Conservation (phyloP, 2,888 invertebrate genomes). For the Drosophila picticornis region DNA sequence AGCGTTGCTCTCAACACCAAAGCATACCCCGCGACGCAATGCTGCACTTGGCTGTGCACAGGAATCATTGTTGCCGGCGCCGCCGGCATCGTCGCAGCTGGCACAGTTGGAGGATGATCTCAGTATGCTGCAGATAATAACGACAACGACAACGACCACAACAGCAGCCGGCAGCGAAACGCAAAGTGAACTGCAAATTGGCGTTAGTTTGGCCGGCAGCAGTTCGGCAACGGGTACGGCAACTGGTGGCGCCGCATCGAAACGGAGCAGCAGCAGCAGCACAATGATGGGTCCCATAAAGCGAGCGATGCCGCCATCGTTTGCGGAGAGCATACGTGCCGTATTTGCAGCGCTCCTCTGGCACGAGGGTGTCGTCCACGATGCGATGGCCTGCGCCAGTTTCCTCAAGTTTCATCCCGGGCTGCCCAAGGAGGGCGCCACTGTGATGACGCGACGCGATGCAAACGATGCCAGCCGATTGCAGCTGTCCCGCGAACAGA, state of each 20-base stretch:
- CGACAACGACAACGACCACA: conserved; percentile 63
- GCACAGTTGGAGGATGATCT: conserved; percentile 80
- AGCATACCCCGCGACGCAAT: conserved; percentile 75
- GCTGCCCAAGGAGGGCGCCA: conserved; percentile 91
- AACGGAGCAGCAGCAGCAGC: conserved; percentile 51
- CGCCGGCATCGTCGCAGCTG: conserved; percentile 13
- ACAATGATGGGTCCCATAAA: conserved; percentile 86
- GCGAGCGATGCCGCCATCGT: conserved; percentile 95
- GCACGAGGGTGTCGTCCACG: conserved; percentile 98
- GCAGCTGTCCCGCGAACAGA: conserved; percentile 86
- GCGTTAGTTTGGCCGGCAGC: conserved; percentile 34
- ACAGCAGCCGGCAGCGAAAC: conserved; percentile 62
- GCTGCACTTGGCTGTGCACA: conserved; percentile 13
- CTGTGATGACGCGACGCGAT: conserved; percentile 89
- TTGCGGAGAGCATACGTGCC: conserved; percentile 96
- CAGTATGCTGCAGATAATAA: conserved; percentile 78
- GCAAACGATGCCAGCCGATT: conserved; percentile 79
- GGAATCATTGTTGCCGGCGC: conserved; percentile 9
- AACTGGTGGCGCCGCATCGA: conserved; percentile 58
- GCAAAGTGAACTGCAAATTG: conserved; percentile 58
- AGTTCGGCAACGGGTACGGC: conserved; percentile 9
- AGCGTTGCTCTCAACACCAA: conserved; percentile 84
- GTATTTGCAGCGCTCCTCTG: conserved; percentile 98
- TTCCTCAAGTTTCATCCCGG: conserved; percentile 97
- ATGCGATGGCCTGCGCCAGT: conserved; percentile 98